These are phyloP conservation scores for Noctua janthe DNA, from an alignment of 2,888 invertebrate genomes.

Conservation along the genomic window DNA sequence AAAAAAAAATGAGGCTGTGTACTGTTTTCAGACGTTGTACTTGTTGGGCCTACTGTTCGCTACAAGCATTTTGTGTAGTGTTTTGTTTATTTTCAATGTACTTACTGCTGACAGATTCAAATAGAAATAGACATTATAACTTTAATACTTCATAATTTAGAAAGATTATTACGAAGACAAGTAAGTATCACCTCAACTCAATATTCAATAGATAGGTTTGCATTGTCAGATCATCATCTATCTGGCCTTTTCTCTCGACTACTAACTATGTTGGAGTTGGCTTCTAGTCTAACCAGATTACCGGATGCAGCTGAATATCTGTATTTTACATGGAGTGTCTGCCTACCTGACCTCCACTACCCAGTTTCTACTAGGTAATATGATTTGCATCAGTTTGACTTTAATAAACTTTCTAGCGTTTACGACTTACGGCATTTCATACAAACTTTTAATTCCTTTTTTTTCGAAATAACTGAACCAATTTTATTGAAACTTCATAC, in stretches of 20 bases:
- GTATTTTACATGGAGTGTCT: not conserved
- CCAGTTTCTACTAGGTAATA: not conserved
- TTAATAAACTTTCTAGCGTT: not conserved
- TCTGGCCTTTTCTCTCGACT: not conserved
- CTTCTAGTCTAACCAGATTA: not conserved
- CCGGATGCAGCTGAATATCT: not conserved
- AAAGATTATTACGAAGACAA: not conserved
- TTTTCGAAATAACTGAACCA: too few species aligned
- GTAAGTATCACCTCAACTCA: slow-evolving; percentile 23
- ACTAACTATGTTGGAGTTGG: not conserved
- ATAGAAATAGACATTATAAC: not conserved
- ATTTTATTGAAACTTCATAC: too few species aligned
- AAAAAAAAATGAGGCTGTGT: slow-evolving; percentile 22
- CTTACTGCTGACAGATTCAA: slow-evolving; percentile 12
- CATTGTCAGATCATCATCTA: not conserved
- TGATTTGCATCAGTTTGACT: not conserved
- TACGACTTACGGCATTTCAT: too few species aligned
- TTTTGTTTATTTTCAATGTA: slow-evolving; percentile 30
- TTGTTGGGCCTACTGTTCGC: not conserved
- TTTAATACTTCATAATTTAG: too few species aligned
- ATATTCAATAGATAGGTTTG: not conserved
- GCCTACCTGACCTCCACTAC: not conserved
- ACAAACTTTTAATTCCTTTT: too few species aligned
- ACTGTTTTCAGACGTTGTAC: slow-evolving; percentile 22
- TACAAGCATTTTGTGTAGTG: slow-evolving; percentile 15